Evolutionary conservation across 1,140 invertebrate species (phyloP).

Genomic region (Parasteatoda tepidariorum): DNA sequence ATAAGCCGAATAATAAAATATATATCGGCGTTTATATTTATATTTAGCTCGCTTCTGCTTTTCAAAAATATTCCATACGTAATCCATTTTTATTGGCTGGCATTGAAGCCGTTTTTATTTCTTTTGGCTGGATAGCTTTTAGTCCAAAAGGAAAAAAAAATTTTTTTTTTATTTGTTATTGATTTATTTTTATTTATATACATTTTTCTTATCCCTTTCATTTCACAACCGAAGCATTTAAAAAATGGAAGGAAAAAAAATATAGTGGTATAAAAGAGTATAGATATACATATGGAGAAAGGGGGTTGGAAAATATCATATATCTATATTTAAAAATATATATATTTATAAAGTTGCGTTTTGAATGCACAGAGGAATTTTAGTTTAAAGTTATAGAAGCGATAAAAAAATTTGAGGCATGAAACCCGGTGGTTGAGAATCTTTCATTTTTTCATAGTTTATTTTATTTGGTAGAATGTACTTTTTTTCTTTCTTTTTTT

Average conservation of each 20-base stretch:
- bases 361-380: slow-evolving; percentile 37
- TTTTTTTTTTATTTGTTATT: slow-evolving; percentile 52
- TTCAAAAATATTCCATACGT: slow-evolving; percentile 46
- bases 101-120: slow-evolving; percentile 51
- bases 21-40: slow-evolving; percentile 32
- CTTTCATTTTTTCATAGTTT: slow-evolving; percentile 7
- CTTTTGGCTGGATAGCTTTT: slow-evolving; percentile 27
- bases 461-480: slow-evolving; percentile 28
- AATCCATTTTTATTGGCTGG: slow-evolving; percentile 57
- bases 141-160: not conserved
- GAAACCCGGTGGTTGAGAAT: slow-evolving; percentile 28
- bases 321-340: slow-evolving; percentile 48
- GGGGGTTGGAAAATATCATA: slow-evolving; percentile 36
- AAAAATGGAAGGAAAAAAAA: not conserved
- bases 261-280: slow-evolving; percentile 14
- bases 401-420: slow-evolving; percentile 47
- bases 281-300: not conserved
- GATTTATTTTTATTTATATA: slow-evolving; percentile 54
- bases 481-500: not conserved
- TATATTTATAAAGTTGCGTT: slow-evolving; percentile 56
- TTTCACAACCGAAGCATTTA: slow-evolving; percentile 10
- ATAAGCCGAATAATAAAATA: slow-evolving; percentile 51
- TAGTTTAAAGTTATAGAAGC: slow-evolving; percentile 49
- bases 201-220: slow-evolving; percentile 34
- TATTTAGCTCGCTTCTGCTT: slow-evolving; percentile 16